phyloP scores from a whole-genome alignment of 2,113 vertebrate species.

The Myrmophylax atrothorax region DNA sequence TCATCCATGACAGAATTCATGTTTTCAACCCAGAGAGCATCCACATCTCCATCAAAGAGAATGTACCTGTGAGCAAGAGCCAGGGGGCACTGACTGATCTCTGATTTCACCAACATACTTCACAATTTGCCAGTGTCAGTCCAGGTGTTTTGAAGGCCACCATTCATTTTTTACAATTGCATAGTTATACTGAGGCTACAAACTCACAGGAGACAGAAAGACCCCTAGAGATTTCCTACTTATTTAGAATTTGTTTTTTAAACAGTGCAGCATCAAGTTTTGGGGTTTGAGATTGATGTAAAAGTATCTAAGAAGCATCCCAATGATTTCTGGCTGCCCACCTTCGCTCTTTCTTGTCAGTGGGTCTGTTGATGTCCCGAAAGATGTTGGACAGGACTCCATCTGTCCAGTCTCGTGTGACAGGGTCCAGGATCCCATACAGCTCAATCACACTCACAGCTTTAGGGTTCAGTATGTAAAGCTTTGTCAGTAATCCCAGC shows the following conservation, averaged over 20 bases:
- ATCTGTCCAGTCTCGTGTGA: conserved; percentile 93
- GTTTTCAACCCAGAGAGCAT: conserved; percentile 97
- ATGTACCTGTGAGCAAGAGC: conserved; percentile 83
- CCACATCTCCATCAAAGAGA: conserved; percentile 96
- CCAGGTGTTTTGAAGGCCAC: background rate
- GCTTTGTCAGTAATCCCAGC: conserved; percentile 86
- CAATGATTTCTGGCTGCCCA: conserved; percentile 32
- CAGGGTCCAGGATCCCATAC: conserved; percentile 91
- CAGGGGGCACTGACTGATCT: background rate
- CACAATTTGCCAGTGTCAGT: background rate
- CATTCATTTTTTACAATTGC: background rate
- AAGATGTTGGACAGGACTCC: conserved; percentile 97
- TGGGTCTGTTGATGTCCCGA: conserved; percentile 91
- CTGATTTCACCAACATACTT: background rate
- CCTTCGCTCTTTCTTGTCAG: conserved; percentile 92
- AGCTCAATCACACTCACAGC: conserved; percentile 94
- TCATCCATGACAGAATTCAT: conserved; percentile 99
- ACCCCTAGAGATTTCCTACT: background rate
- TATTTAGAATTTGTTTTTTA: background rate
- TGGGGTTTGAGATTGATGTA: background rate
- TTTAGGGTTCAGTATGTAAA: conserved; percentile 92
- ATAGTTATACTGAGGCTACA: background rate
- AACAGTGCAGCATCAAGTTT: background rate
- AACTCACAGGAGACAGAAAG: background rate
- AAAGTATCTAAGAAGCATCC: background rate